Base-by-base conservation (phyloP, 2,113 vertebrate species). In the Dromiciops gliroides region DNA sequence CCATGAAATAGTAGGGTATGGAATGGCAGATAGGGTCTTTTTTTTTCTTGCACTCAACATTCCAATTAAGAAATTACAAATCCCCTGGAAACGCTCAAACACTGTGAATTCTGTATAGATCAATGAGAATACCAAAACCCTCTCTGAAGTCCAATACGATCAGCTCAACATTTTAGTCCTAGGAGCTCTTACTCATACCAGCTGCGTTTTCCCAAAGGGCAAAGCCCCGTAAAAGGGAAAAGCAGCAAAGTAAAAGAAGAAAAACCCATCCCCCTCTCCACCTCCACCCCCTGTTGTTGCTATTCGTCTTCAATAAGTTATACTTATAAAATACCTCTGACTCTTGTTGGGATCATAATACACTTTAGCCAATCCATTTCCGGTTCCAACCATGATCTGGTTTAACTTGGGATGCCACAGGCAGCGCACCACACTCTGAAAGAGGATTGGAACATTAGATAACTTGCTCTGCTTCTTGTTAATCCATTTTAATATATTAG, bases 401-500 rank as follows among this genome's bases (percentile, higher is more conserved):
- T 99, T 99, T 94, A 99, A 98, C 97, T 99, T 99, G 16, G 99
- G 99, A 97, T 99, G 99, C 99, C 99, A 99, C 95, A 99, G 98
- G 94, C 99, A 99, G 97, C 99, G 99, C 51, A 99, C 99, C n/a
- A 99, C 99, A 50, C 99, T 99, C 99, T 99, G 98, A 89, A 99
- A 98, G 67, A 67, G 96, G 48, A 98, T 92, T 52, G 89, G 94
- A 23, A 95, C 3, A 51, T 56, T 52, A 7, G 94, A 25, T 49
- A 50, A 90, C 28, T 90, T 50, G 89, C 48, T 48, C 89, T 90
- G 14, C 19, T 75, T 90, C 9, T 49, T 48, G 28, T 90, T 90
- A 90, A 83, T 90, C 2, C 19, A 90, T 48, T 49, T 90, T 26
- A 50, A 90, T 28, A 50, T 90, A 90, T 31, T 28, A 89, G 48